Evolutionary conservation across 2,888 invertebrate genomes (phyloP).

Genomic region (Amblyjoppa fuscipennis): DNA sequence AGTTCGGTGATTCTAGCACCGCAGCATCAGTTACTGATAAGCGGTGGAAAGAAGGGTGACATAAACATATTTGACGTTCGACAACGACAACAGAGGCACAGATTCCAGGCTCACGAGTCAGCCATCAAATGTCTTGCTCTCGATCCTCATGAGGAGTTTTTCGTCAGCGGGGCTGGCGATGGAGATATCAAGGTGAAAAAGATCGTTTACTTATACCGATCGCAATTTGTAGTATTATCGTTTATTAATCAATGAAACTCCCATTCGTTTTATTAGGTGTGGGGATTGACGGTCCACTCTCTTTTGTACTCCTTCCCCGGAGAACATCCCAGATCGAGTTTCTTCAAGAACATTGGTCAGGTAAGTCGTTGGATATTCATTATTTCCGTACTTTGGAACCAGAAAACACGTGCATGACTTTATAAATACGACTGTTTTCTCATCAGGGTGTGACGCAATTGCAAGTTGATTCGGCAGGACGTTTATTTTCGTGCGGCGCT

Average conservation of each 20-base stretch:
- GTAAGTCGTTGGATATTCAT: constrained; percentile 68
- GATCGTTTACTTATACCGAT: not conserved
- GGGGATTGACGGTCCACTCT: constrained; percentile 96
- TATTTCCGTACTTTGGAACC: not conserved
- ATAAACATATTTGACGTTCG: constrained; percentile 98
- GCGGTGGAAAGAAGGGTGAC: constrained; percentile 98
- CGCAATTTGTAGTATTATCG: not conserved
- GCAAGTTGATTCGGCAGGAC: constrained; percentile 94
- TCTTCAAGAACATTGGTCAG: constrained; percentile 98
- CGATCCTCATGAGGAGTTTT: constrained; percentile 97
- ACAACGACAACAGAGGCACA: constrained; percentile 94
- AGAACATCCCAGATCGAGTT: constrained; percentile 97
- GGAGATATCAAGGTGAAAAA: constrained; percentile 94
- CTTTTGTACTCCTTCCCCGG: constrained; percentile 95
- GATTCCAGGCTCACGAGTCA: constrained; percentile 96
- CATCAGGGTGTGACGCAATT: constrained; percentile 96
- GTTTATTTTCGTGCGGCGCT: constrained; percentile 99
- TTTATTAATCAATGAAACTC: not conserved
- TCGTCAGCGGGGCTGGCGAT: constrained; percentile 97
- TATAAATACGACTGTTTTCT: not conserved
- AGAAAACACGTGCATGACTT: not conserved
- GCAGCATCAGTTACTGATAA: constrained; percentile 96
- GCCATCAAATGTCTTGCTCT: constrained; percentile 97
- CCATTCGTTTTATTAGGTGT: constrained; percentile 89
- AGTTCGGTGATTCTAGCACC: constrained; percentile 96